Evolutionary conservation across 2,888 invertebrate genomes (phyloP), one percentile per base, ranked within the genome.

Genomic region (Osmoderma eremita): DNA sequence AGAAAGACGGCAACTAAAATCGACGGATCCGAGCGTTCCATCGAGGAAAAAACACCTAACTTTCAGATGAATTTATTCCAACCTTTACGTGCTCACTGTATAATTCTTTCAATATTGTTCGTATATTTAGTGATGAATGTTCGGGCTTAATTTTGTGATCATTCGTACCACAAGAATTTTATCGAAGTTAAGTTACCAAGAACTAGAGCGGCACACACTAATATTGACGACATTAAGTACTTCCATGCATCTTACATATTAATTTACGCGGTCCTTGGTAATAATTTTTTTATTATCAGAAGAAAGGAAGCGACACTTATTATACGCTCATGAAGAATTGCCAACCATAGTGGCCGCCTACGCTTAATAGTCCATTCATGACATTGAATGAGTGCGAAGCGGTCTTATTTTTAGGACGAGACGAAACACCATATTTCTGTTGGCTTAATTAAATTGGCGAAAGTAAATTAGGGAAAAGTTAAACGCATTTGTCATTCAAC

Each of bases 401-500:
- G 53, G 48, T 39, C 50, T 38, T 65, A 68, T 65, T 65, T 68
- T 61, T 61, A 61, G 64, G 42, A 48, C 30, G 56, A 51, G 64
- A 68, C 64, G 58, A 65, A 69, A 65, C 67, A 63, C 71, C 67
- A 72, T 72, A 71, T 70, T 69, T 72, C 72, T 71, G 72, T 70
- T 70, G 62, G 62, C 71, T 71, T 74, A 74, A 74, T 73, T 74
- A 72, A 73, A 71, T 74, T 74, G 69, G 74, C 73, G 69, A 71
- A 70, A 69, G 70, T 72, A 73, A 72, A 73, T 71, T 73, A 71
- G 71, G 69, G 72, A 72, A 71, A 69, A 64, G 71, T 67, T 67
- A 72, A 72, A 68, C 65, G 63, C 71, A 71, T 74, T 73, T 74
- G 73, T 74, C 74, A 74, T 72, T 72, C 72, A 54, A 64, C 70